Base-by-base conservation (phyloP, 2,113 vertebrate species). In the Eleginops maclovinus region DNA sequence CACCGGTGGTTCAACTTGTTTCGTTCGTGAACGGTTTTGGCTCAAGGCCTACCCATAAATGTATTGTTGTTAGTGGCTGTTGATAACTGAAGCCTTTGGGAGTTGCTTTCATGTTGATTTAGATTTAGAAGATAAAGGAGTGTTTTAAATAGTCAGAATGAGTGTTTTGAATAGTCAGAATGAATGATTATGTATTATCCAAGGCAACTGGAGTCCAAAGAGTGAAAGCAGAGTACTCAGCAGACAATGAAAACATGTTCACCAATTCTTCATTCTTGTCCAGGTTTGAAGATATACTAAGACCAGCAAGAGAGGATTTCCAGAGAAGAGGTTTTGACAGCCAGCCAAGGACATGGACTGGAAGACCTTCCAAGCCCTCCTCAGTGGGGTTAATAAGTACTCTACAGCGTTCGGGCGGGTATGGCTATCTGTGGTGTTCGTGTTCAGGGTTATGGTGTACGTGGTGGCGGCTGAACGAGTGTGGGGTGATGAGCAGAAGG, bases 371-470 rank as follows among this genome's bases (percentile, higher is more conserved):
- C 95, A 96, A 86, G 93, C 86, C 55, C 89, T 97, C 41, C 95
- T 97, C 65, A 97, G 96, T 0, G 96, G 96, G 1, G 96, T 96
- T 43, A 97, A 96, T 87, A 96, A 95, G 79, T 96, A 96, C 85
- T 97, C 96, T 43, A 97, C 96, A 0, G 95, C 94, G 0, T 96
- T 96, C 1, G 93, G 96, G 15, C 94, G 95, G 13, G 87, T 97
- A 70, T 97, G 96, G 96, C 93, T 97, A 64, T 96, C 96, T 0
- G 94, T 97, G 87, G 96, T 97, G 60, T 96, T 97, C 60, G 93
- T 97, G 56, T 97, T 97, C 88, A 91, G 96, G 2, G 93, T 97
- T 68, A 89, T 97, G 90, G 96, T 97, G 74, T 96, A 96, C 2
- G 95, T 96, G 77, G 96, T 97, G 84, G 96, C 96, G 0, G 96